phyloP scores from a whole-genome alignment of 2,888 invertebrate species.

The Dynastes grantii region DNA sequence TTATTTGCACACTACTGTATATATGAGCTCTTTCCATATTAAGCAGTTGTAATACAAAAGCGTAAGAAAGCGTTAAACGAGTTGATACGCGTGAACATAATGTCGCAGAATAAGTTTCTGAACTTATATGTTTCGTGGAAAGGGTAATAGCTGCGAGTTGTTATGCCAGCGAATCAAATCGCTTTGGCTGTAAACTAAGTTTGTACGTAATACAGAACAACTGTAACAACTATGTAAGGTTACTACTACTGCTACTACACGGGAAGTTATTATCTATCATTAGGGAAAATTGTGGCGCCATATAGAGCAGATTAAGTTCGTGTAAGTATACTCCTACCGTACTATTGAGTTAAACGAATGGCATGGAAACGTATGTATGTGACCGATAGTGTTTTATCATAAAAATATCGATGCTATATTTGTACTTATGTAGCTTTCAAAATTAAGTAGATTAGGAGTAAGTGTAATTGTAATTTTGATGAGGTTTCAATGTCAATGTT shows the following conservation, averaged over 20 bases:
- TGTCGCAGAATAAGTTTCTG: no score
- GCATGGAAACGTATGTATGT: neutral
- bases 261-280: constrained; percentile 23
- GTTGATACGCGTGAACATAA: no score
- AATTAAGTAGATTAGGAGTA: neutral
- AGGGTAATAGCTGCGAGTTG: neutral
- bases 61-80: no score
- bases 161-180: constrained; percentile 11
- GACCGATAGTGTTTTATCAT: neutral
- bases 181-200: constrained; percentile 14
- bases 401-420: constrained; percentile 3
- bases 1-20: no score
- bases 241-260: neutral
- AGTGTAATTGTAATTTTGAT: no score
- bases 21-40: no score
- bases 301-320: neutral
- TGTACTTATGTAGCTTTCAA: neutral
- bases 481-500: no score
- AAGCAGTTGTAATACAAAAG: no score
- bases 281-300: constrained; percentile 23
- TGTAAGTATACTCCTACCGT: neutral
- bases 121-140: neutral
- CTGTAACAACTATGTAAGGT: neutral
- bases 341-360: neutral
- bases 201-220: neutral